These are phyloP conservation scores for Parauchenoglanis punctatus DNA, from an alignment of 2,797 vertebrate species.

Conservation along the genomic window DNA sequence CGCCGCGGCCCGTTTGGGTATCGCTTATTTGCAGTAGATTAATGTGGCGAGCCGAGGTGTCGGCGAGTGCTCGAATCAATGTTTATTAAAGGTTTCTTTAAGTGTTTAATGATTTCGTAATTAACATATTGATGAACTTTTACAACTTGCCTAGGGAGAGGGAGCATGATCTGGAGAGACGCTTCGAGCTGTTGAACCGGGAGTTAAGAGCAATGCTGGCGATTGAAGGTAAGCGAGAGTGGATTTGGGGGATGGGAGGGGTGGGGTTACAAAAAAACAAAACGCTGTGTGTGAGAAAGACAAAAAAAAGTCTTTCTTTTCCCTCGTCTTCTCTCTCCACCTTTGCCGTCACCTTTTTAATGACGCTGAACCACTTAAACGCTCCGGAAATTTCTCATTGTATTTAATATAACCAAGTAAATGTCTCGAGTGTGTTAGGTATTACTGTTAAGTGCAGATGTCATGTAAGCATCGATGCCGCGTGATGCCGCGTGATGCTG, in stretches of 20 bases:
- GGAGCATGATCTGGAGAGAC: conserved; percentile 97
- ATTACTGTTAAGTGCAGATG: conserved; percentile 34
- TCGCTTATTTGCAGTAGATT: conserved; percentile 98
- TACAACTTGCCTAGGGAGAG: conserved; percentile 95
- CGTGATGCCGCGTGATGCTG: conserved; percentile 15
- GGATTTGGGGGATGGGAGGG: conserved; percentile 38
- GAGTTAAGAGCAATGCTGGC: conserved; percentile 97
- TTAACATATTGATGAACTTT: conserved; percentile 99
- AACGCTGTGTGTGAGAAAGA: neutral
- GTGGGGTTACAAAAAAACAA: neutral
- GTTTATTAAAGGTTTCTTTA: conserved; percentile 95
- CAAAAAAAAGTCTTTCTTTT: neutral
- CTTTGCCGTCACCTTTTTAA: neutral
- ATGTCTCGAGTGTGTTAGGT: neutral
- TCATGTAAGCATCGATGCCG: conserved; percentile 49
- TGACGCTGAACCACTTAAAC: neutral
- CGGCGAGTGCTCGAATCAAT: conserved; percentile 89
- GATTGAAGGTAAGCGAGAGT: conserved; percentile 88
- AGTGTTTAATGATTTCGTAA: conserved; percentile 99
- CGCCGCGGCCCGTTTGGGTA: conserved; percentile 77
- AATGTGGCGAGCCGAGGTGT: conserved; percentile 88
- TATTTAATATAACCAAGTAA: neutral
- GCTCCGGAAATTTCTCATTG: neutral
- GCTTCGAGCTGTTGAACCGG: conserved; percentile 96
- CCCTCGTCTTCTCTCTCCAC: neutral